Percentiles rank a stretch among this genome's conserved stretches.
These are phyloP conservation scores for Botia almorhae DNA, from an alignment of 2,797 vertebrate species.

Conservation along the genomic window DNA sequence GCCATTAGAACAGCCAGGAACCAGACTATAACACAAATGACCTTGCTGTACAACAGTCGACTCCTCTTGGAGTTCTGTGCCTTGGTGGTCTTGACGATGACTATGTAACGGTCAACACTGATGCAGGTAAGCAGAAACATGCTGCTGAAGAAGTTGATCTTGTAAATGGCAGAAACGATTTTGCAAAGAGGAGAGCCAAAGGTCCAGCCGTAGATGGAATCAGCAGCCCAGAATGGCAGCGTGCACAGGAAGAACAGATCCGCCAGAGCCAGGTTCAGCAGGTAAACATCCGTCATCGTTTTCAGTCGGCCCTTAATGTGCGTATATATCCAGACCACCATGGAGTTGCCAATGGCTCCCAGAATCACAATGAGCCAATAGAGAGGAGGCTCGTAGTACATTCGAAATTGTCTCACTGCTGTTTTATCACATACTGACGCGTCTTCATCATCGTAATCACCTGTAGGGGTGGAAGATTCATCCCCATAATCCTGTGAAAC, in stretches of 20 bases:
- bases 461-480: constrained; percentile 39
- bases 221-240: constrained; percentile 87
- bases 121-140: constrained; percentile 87
- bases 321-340: constrained; percentile 84
- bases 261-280: constrained; percentile 85
- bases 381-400: constrained; percentile 76
- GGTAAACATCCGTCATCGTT: constrained; percentile 84
- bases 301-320: constrained; percentile 78
- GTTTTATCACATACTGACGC: constrained; percentile 70
- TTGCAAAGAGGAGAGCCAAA: constrained; percentile 82
- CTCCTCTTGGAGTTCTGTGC: constrained; percentile 74
- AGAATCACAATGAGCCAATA: constrained; percentile 80
- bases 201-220: constrained; percentile 78
- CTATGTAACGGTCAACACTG: constrained; percentile 87
- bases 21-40: constrained; percentile 81
- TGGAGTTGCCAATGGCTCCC: constrained; percentile 80
- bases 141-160: constrained; percentile 89
- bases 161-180: constrained; percentile 80
- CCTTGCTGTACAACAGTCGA: constrained; percentile 74
- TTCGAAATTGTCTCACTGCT: constrained; percentile 73
- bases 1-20: constrained; percentile 74
- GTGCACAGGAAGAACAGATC: constrained; percentile 88
- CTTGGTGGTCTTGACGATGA: constrained; percentile 78
- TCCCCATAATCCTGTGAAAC: constrained; percentile 49
- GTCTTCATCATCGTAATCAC: constrained; percentile 38